Evolutionary conservation across 2,797 vertebrate genomes (phyloP).

Genomic region (Falco novaeseelandiae): DNA sequence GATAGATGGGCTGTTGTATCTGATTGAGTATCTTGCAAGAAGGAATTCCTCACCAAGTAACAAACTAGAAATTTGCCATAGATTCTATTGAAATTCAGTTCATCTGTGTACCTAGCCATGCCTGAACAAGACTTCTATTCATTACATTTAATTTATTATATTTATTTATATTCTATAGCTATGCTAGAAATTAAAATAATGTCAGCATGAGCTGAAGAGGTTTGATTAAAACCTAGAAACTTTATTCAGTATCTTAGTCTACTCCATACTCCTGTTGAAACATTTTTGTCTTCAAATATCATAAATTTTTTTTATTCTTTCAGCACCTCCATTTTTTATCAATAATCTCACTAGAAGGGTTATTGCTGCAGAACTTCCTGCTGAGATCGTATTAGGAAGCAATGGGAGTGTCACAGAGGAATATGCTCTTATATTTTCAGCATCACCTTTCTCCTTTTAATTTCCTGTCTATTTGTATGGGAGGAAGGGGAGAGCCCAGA

Average conservation of each 20-base stretch:
- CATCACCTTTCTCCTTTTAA: conserved; percentile 32
- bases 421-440: conserved; percentile 1
- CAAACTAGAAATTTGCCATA: conserved; percentile 4
- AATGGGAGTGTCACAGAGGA: neutral
- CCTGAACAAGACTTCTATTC: neutral
- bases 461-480: conserved; percentile 41
- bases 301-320: neutral
- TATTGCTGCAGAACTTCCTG: conserved; percentile 11
- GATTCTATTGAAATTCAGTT: conserved; percentile 25
- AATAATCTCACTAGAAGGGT: neutral
- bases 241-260: neutral
- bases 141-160: conserved; percentile 7
- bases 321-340: neutral
- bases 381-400: conserved; percentile 1
- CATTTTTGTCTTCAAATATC: neutral
- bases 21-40: neutral
- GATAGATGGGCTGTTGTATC: conserved; percentile 3
- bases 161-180: neutral
- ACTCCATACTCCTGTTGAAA: neutral
- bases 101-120: neutral
- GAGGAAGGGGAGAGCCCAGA: conserved; percentile 31
- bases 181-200: neutral
- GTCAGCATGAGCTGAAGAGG: neutral
- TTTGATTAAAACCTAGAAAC: neutral
- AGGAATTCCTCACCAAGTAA: conserved; percentile 23